Evolutionary conservation across 2,888 invertebrate species (phyloP), one percentile per base, ranked within the genome.

Genomic region (Melangyna quadrimaculata): DNA sequence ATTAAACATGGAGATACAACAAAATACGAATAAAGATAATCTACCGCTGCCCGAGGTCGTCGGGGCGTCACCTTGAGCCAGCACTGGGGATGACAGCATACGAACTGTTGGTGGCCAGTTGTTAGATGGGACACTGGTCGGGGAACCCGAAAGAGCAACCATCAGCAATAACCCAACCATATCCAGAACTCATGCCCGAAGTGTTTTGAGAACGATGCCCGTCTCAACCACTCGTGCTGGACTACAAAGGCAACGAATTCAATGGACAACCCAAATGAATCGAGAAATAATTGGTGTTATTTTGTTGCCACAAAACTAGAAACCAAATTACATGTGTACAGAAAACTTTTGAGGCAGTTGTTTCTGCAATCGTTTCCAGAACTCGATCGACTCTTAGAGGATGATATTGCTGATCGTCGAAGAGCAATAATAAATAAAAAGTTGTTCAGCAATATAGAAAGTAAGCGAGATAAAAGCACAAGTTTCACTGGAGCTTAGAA

Each of bases 91-190:
- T 24, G 40, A 37, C 40, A 61, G 40, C 40, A 61, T 59, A 24
- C 61, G 12, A 40, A 61, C 61, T 22, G 61, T 61, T 61, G 61
- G 61, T 61, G 61, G 7, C 37, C 61, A 61, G 61, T 37, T 61
- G 61, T 9, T 12, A 37, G 37, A 37, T 35, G 61, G 61, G 61
- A 5, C 61, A 61, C 61, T 61, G 61, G 37, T 14, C 61, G 40
- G 61, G 61, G 37, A 22, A 61, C 61, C 61, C 61, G 27, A 61
- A 61, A 5, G n/a, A 43, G 43, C 61, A 22, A 40, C 43, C n/a
- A 12, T 27, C 27, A 27, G 7, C 27, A 65, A 65, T 65, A 65
- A 22, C 40, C 63, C 43, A 65, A 59, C 19, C 12, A 59, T 22
- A 7, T 59, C 59, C 3, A 10, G 1, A 0, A 57, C 57, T 1